Evolutionary conservation across 2,113 vertebrate genomes (phyloP), one percentile per base, ranked within the genome.

Genomic region (Chitala chitala): DNA sequence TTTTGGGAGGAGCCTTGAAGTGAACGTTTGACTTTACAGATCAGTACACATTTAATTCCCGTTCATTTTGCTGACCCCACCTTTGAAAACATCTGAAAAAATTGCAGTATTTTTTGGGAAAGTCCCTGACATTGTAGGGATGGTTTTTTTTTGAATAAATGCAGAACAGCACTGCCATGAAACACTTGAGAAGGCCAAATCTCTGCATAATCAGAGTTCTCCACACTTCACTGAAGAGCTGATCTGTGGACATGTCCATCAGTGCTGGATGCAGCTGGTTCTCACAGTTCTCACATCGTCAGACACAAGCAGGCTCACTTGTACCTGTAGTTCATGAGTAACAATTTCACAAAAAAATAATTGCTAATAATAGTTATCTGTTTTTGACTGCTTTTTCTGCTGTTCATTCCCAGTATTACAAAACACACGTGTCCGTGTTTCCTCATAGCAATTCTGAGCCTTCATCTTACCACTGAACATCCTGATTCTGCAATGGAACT

Each of bases 281-380:
- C 9, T 29, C 8, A 42, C 53, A n/a, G 55, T 58, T 33, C 31
- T 61, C 58, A 58, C 12, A 24, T 33, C 36, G 58, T 33, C 9
- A 33, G 17, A 20, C 20, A 55, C 38, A 56, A n/a, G n/a, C 51
- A 51, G 77, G 76, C 79, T 77, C 75, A 69, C 8, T 79, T 78
- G 78, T 80, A 71, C 75, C 78, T 50, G 61, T 64, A 46, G 73
- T 71, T 56, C 36, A 56, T 42, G 65, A 80, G 44, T 75, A 76
- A 72, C 74, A 69, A 76, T 58, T 70, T 64, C 74, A 58, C 20
- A 73, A 78, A 72, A 73, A 80, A 80, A 71, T 74, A 80, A 75
- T 72, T 82, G 79, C 81, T 79, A 78, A 79, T 78, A 78, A 69
- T 72, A 69, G 75, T 76, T 78, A 79, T 79, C 71, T 74, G 80